phyloP scores from a whole-genome alignment of 2,888 invertebrate genomes.

The Leptinotarsa juncta region DNA sequence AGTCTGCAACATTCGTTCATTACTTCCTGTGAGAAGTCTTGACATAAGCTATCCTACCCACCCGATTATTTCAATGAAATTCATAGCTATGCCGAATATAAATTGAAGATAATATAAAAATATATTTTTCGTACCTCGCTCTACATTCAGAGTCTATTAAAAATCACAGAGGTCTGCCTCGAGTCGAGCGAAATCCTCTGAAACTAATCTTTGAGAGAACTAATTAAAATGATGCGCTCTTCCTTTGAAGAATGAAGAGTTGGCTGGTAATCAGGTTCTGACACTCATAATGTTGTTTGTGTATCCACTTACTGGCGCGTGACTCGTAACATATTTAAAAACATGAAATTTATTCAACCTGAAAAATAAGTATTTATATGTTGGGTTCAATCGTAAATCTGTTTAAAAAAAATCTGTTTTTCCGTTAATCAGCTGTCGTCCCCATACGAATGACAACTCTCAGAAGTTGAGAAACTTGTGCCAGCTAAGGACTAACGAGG shows the following conservation, averaged over 20 bases:
- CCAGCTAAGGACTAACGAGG: too few relatives aligned
- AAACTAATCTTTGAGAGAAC: slow-evolving; percentile 1
- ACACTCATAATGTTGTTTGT: slow-evolving; percentile 17
- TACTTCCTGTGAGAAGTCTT: too few relatives aligned
- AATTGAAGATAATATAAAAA: not conserved
- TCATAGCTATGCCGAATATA: not conserved
- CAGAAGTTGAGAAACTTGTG: too few relatives aligned
- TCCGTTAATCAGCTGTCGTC: too few relatives aligned
- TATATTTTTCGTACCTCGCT: not conserved
- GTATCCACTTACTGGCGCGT: slow-evolving; percentile 1
- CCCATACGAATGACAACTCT: too few relatives aligned
- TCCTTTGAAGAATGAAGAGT: slow-evolving; percentile 2
- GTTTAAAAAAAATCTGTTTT: too few relatives aligned
- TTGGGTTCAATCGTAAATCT: not conserved
- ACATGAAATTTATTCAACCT: slow-evolving; percentile 2
- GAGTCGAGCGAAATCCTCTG: not conserved
- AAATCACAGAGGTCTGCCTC: not conserved
- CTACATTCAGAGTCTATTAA: not conserved
- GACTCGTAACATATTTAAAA: slow-evolving; percentile 6
- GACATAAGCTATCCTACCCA: too few relatives aligned
- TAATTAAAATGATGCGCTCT: slow-evolving; percentile 20
- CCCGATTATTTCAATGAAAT: too few relatives aligned
- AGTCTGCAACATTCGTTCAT: too few relatives aligned
- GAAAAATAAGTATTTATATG: not conserved
- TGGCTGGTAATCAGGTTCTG: not conserved